A percentile compares a stretch with the other conserved stretches of the same genome.
These are phyloP conservation scores for Gallinago paraguaiae DNA, from an alignment of 2,113 vertebrate genomes.

Conservation along the genomic window DNA sequence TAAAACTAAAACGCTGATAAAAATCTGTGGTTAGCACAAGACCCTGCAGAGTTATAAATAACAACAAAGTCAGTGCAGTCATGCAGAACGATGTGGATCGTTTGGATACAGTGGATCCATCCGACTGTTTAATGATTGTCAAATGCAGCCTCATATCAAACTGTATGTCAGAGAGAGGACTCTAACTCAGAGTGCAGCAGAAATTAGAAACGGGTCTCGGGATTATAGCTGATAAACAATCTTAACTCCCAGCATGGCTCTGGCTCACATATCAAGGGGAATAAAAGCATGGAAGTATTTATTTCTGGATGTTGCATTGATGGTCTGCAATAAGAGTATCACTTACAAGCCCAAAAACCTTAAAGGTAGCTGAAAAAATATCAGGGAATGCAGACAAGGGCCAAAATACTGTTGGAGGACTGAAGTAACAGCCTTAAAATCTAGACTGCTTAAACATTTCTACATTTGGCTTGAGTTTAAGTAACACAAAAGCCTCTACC, in stretches of 20 bases:
- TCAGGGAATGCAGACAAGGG: not conserved
- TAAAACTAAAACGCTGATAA: not conserved
- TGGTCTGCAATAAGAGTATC: not conserved
- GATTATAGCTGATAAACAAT: not conserved
- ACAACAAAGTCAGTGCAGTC: not conserved
- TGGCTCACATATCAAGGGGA: rapidly evolving
- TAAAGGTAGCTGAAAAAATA: not conserved
- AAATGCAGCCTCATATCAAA: not conserved
- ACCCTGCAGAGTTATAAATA: not conserved
- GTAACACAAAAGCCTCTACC: not conserved
- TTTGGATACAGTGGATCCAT: not conserved
- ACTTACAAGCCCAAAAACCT: not conserved
- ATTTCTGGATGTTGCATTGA: not conserved
- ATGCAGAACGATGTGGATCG: not conserved
- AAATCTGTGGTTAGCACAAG: not conserved
- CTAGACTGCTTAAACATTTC: not conserved
- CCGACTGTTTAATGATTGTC: not conserved
- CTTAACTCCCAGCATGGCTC: not conserved
- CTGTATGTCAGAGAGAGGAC: not conserved
- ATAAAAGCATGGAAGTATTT: not conserved
- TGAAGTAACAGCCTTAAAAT: not conserved
- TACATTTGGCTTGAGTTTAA: not conserved
- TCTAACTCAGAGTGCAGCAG: not conserved
- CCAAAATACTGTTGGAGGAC: not conserved
- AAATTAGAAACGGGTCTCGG: not conserved